Conservation (phyloP, 2,797 vertebrate genomes). For the Chaunax sp. region DNA sequence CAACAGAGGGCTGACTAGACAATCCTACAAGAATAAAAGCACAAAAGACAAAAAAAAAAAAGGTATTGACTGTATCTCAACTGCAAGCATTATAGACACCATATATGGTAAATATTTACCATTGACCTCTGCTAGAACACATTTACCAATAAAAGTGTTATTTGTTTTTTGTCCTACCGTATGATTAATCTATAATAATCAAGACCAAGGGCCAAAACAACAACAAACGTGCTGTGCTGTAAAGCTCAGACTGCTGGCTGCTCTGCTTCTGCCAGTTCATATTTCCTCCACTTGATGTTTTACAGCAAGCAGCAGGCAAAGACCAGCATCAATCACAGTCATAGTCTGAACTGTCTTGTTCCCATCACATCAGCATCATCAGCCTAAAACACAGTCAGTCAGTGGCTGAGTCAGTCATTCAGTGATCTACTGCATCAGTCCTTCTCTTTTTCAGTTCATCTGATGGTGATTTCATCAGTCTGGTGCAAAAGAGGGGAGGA, state of each 20-base stretch:
- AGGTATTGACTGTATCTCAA: no score
- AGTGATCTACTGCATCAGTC: slow-evolving; percentile 15
- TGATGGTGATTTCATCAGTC: slow-evolving; percentile 57
- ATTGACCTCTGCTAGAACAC: no score
- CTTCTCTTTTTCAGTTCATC: slow-evolving; percentile 19
- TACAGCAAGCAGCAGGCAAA: slow-evolving; percentile 32
- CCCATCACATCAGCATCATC: slow-evolving; percentile 37
- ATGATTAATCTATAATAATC: no score
- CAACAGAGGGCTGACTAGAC: no score
- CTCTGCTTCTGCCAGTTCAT: slow-evolving; percentile 12
- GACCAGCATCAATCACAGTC: slow-evolving; percentile 31
- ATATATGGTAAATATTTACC: no score
- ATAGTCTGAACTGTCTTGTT: slow-evolving; percentile 37
- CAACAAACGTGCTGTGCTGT: slow-evolving; percentile 1
- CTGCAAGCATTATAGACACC: no score
- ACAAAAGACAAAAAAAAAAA: no score
- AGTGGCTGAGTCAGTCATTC: slow-evolving; percentile 9
- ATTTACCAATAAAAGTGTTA: no score
- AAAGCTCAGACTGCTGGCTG: neutral
- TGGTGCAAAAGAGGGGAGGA: slow-evolving; percentile 36
- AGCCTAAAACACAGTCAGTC: slow-evolving; percentile 22
- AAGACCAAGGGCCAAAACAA: no score
- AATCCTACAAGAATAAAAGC: no score
- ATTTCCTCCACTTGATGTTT: slow-evolving; percentile 25
- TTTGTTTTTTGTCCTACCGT: no score